A percentile compares a stretch with the other conserved stretches of the same genome.
phyloP scores from a whole-genome alignment of 2,888 invertebrate genomes.

The Eugnorisma glareosa region DNA sequence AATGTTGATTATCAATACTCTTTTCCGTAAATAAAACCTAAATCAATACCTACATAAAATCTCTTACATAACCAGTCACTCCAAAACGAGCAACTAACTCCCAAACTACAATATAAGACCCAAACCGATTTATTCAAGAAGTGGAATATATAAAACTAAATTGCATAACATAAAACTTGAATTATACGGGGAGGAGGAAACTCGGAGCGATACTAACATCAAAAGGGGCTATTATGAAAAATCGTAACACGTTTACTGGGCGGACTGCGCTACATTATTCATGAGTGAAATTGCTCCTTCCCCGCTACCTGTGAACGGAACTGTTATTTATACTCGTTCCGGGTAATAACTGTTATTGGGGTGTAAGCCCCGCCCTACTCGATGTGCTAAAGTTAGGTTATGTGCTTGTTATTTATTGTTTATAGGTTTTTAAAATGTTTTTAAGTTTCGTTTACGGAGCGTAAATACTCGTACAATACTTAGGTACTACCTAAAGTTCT shows the following conservation, averaged over 20 bases:
- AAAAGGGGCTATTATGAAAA: constrained; percentile 89
- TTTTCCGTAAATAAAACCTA: not conserved
- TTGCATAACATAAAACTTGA: constrained; percentile 81
- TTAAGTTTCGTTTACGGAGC: not conserved
- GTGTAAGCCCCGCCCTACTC: constrained; percentile 77
- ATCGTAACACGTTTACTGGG: constrained; percentile 89
- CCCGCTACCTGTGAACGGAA: constrained; percentile 77
- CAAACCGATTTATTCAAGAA: constrained; percentile 65
- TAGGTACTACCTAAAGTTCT: too few relatives aligned
- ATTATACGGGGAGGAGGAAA: constrained; percentile 72
- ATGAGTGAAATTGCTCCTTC: constrained; percentile 85
- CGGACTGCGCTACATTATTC: constrained; percentile 88
- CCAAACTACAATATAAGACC: constrained; percentile 50
- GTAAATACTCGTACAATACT: not conserved
- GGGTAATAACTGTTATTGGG: constrained; percentile 80
- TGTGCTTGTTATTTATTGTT: constrained; percentile 56
- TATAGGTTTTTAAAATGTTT: constrained; percentile 42
- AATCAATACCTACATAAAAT: not conserved
- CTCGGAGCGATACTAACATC: constrained; percentile 77
- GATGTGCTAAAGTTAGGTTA: constrained; percentile 68
- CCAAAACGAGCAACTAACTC: constrained; percentile 34
- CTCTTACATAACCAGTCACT: constrained; percentile 6
- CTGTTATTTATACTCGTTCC: constrained; percentile 84
- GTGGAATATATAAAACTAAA: constrained; percentile 82
- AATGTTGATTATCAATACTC: not conserved